Conservation (phyloP, 2,113 vertebrate species). For the Chaetodon auriga region DNA sequence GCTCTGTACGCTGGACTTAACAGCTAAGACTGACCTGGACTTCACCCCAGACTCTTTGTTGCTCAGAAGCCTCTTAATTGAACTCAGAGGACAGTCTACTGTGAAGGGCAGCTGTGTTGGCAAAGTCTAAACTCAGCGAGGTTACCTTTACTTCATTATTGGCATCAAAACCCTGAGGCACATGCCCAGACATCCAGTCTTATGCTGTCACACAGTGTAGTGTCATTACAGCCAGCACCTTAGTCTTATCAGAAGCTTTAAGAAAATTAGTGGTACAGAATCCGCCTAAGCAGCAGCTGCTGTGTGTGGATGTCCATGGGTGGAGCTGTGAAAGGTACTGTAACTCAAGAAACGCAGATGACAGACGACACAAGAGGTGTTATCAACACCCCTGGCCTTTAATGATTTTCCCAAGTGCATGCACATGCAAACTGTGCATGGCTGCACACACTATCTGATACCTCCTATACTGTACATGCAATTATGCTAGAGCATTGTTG, state of each 20-base stretch:
- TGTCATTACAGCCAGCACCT: constrained; percentile 53
- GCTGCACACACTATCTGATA: constrained; percentile 51
- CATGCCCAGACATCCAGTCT: constrained; percentile 36
- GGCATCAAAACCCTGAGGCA: constrained; percentile 12
- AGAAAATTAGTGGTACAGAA: constrained; percentile 68
- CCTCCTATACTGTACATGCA: constrained; percentile 30
- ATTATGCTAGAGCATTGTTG: constrained; percentile 47
- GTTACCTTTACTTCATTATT: neutral
- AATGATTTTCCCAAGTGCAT: constrained; percentile 55
- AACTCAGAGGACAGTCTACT: constrained; percentile 12
- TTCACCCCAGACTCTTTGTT: constrained; percentile 40
- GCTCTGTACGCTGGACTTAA: constrained; percentile 2
- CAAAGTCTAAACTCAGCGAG: neutral
- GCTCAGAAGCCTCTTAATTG: constrained; percentile 41
- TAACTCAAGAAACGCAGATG: constrained; percentile 72
- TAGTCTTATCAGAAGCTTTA: constrained; percentile 67
- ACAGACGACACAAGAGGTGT: constrained; percentile 77
- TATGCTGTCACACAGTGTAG: constrained; percentile 32
- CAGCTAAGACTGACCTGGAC: constrained; percentile 35
- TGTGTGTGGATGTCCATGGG: constrained; percentile 60
- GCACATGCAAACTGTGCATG: constrained; percentile 18
- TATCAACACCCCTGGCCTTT: constrained; percentile 61
- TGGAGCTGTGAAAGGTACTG: constrained; percentile 47
- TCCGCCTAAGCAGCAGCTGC: constrained; percentile 68
- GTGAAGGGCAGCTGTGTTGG: constrained; percentile 4